Evolutionary conservation across 2,113 vertebrate species (phyloP).

Genomic region (Haemorhous mexicanus): DNA sequence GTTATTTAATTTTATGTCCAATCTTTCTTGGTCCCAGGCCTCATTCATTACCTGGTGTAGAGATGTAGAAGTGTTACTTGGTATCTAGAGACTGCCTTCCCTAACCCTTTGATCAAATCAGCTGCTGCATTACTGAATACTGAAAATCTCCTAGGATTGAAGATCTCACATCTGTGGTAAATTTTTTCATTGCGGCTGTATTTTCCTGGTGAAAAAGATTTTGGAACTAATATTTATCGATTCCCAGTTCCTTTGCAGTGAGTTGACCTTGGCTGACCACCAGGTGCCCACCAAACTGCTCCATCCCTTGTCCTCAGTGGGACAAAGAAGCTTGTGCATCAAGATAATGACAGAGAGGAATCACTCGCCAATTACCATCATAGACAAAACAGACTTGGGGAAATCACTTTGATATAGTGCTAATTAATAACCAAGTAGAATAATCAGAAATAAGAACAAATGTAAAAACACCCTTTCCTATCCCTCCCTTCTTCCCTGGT

Average conservation of each 20-base stretch:
- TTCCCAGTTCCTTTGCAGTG: background rate
- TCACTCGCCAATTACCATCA: background rate
- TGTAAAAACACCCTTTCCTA: background rate
- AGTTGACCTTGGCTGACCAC: background rate
- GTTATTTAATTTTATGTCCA: background rate
- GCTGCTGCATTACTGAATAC: background rate
- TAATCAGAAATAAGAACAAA: background rate
- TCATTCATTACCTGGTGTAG: background rate
- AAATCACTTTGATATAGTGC: background rate
- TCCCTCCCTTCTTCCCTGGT: background rate
- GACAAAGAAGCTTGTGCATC: background rate
- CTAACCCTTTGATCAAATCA: background rate
- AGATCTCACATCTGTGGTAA: background rate
- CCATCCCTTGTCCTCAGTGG: background rate
- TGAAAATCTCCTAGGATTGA: background rate
- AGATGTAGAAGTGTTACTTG: background rate
- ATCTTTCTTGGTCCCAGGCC: background rate
- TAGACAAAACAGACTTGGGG: background rate
- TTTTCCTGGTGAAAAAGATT: background rate
- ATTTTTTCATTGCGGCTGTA: background rate
- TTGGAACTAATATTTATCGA: background rate
- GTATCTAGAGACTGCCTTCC: background rate
- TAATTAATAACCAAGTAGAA: background rate
- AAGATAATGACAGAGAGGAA: background rate
- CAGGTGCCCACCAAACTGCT: background rate